Evolutionary conservation across 2,113 vertebrate species (phyloP).

Genomic region (Merops nubicus): DNA sequence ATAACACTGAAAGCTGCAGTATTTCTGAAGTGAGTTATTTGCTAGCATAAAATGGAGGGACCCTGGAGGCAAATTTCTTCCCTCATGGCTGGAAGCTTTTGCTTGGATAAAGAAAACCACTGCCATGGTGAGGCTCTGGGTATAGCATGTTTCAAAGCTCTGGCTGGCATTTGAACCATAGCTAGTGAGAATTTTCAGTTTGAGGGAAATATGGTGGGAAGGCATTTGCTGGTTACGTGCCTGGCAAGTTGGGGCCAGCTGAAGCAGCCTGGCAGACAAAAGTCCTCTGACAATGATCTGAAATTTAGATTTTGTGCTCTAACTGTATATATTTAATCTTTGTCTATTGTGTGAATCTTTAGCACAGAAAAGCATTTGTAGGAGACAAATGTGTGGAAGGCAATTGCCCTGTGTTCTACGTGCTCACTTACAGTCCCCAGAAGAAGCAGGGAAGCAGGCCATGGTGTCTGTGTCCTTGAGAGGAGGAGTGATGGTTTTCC

Average conservation of each 20-base stretch:
- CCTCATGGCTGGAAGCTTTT: background rate
- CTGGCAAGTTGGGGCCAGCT: rapidly evolving
- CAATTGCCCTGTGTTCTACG: rapidly evolving
- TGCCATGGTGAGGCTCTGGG: background rate
- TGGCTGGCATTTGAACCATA: background rate
- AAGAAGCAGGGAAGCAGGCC: rapidly evolving
- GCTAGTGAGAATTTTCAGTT: background rate
- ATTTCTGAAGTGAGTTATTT: background rate
- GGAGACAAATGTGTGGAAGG: background rate
- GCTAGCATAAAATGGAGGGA: background rate
- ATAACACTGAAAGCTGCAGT: background rate
- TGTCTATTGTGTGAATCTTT: background rate
- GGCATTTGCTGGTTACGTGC: rapidly evolving
- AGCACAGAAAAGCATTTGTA: background rate
- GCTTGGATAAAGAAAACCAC: background rate
- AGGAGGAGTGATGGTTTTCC: background rate
- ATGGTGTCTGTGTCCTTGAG: rapidly evolving
- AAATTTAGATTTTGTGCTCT: background rate
- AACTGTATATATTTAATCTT: background rate
- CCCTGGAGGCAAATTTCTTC: background rate
- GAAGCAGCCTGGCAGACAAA: background rate
- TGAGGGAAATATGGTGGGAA: background rate
- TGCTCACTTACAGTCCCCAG: background rate
- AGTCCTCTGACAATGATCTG: background rate
- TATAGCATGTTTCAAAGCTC: background rate